Percentiles rank a stretch among this genome's conserved stretches.
These are phyloP conservation scores for Hippopotamyrus pictus DNA, from an alignment of 2,797 vertebrate genomes.

Conservation along the genomic window DNA sequence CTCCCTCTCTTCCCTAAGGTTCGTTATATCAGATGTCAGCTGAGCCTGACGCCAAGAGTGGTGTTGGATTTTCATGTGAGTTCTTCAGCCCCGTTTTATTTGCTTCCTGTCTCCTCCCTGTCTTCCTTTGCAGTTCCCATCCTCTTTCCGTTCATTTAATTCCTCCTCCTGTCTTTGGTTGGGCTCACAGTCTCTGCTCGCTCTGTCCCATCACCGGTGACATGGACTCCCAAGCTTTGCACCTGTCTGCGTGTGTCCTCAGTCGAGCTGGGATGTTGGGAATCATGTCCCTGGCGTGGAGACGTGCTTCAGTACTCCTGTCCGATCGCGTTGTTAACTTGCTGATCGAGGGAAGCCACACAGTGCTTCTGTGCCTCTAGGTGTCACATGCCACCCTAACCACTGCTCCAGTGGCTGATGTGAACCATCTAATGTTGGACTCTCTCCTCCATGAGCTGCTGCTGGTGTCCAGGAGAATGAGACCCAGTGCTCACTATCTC, in stretches of 20 bases:
- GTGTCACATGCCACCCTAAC: not conserved
- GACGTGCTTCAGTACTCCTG: not conserved
- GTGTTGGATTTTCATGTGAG: conserved; percentile 99
- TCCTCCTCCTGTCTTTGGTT: conserved; percentile 41
- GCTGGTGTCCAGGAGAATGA: not conserved
- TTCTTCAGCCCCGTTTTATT: conserved; percentile 65
- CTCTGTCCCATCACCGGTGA: conserved; percentile 1
- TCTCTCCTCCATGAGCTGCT: conserved; percentile 9
- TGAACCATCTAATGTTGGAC: not conserved
- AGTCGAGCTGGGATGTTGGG: not conserved
- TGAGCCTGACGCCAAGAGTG: conserved; percentile 89
- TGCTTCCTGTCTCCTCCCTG: conserved; percentile 48
- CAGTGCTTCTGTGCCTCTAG: not conserved
- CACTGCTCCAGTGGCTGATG: not conserved
- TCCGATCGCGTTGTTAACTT: not conserved
- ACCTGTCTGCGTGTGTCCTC: not conserved
- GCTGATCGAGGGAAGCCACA: not conserved
- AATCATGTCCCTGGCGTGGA: not conserved
- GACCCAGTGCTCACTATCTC: not conserved
- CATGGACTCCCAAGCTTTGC: not conserved
- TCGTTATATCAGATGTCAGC: conserved; percentile 97
- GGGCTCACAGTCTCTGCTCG: conserved; percentile 26
- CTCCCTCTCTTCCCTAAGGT: conserved; percentile 73
- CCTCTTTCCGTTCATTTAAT: conserved; percentile 33
- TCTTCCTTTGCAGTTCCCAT: not conserved